Conservation (phyloP, 2,797 vertebrate species). For the Philypnodon macrostomus region DNA sequence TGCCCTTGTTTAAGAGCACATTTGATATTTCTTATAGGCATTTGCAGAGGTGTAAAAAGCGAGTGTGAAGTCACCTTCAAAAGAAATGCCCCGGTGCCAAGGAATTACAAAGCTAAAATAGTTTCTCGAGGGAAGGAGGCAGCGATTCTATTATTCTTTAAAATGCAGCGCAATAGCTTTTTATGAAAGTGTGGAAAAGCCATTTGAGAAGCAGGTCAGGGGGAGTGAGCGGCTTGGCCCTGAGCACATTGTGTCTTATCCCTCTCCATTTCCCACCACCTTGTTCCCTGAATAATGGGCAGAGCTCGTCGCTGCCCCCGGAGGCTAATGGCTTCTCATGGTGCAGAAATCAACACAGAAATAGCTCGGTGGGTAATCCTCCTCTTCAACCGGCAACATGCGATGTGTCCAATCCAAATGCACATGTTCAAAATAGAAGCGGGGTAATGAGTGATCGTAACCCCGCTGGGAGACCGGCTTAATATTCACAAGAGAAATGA, state of each 20-base stretch:
- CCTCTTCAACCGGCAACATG: slow-evolving; percentile 67
- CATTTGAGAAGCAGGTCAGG: slow-evolving; percentile 80
- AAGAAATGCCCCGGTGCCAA: slow-evolving; percentile 70
- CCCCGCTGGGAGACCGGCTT: slow-evolving; percentile 44
- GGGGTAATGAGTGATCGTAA: slow-evolving; percentile 55
- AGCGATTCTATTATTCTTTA: slow-evolving; percentile 81
- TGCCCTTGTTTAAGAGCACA: slow-evolving; percentile 58
- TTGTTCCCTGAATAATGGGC: slow-evolving; percentile 78
- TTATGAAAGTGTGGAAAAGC: slow-evolving; percentile 77
- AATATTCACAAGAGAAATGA: slow-evolving; percentile 49
- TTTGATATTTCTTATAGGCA: slow-evolving; percentile 67
- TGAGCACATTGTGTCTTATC: slow-evolving; percentile 78
- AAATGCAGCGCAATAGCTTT: slow-evolving; percentile 79
- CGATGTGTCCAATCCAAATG: slow-evolving; percentile 51
- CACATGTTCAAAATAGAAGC: slow-evolving; percentile 70
- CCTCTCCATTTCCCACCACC: slow-evolving; percentile 80
- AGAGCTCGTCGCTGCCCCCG: slow-evolving; percentile 79
- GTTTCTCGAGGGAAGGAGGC: slow-evolving; percentile 73
- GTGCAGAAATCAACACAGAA: slow-evolving; percentile 80
- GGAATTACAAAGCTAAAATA: slow-evolving; percentile 80
- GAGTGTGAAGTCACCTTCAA: slow-evolving; percentile 82
- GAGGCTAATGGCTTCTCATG: slow-evolving; percentile 84
- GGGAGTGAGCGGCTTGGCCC: slow-evolving; percentile 70
- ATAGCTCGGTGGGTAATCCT: slow-evolving; percentile 69
- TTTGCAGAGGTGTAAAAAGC: slow-evolving; percentile 63